Evolutionary conservation across 37 sponge, comb jelly and placozoan genomes (phyloP).

Genomic region (Cladorhizidae sp.): DNA sequence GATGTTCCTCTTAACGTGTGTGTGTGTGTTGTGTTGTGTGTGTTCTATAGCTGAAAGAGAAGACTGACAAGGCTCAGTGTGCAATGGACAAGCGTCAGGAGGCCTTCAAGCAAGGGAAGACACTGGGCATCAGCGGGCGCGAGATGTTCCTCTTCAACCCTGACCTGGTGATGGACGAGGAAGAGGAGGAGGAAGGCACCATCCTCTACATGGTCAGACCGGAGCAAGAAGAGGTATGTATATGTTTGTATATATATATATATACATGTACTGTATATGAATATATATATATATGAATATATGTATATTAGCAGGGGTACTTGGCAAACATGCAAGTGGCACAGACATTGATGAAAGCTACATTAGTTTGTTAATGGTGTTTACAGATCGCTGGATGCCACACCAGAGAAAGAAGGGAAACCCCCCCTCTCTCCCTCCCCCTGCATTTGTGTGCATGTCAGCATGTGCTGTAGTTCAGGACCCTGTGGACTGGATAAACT

Average conservation of each 20-base stretch:
- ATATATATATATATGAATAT: no score
- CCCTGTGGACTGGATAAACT: no score
- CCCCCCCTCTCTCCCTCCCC: no score
- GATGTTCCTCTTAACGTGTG: background rate
- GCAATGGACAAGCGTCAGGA: constrained; percentile 73
- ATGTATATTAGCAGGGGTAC: no score
- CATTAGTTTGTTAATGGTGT: no score
- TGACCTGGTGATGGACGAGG: constrained; percentile 81
- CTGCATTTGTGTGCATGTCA: no score
- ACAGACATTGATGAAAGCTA: no score
- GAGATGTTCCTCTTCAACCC: constrained; percentile 98
- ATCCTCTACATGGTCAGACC: background rate
- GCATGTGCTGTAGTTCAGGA: no score
- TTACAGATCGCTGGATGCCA: no score
- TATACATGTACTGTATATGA: background rate
- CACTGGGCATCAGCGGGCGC: constrained; percentile 90
- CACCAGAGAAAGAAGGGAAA: no score
- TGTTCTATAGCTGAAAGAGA: constrained; percentile 63
- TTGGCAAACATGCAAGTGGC: no score
- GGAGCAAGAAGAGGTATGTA: background rate
- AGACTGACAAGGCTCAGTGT: constrained; percentile 57
- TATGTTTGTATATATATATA: background rate
- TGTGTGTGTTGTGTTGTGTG: no score
- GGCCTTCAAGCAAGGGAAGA: constrained; percentile 87
- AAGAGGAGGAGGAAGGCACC: constrained; percentile 14